phyloP scores from a whole-genome alignment of 2,888 invertebrate species.

The Stramonita haemastoma region DNA sequence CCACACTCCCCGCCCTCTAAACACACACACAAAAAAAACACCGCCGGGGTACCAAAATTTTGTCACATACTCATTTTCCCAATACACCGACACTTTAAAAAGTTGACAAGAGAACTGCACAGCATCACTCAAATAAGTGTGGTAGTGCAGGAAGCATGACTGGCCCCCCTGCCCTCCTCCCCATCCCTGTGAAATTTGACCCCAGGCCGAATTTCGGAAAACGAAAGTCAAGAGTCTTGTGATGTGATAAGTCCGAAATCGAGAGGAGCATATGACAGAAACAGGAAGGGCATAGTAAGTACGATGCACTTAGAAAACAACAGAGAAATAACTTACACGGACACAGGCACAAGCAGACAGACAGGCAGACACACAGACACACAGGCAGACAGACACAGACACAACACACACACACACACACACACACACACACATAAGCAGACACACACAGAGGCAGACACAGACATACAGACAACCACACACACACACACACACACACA shows the following conservation, averaged over 20 bases:
- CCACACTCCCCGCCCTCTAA: not conserved
- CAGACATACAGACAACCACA: not conserved
- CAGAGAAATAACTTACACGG: too few relatives aligned
- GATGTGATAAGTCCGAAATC: not conserved
- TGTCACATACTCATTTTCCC: too few relatives aligned
- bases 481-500: not conserved
- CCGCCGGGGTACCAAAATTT: too few relatives aligned
- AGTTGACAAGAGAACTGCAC: too few relatives aligned
- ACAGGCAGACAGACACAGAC: not conserved
- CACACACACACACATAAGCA: not conserved
- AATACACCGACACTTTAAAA: too few relatives aligned
- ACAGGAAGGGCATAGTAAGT: not conserved
- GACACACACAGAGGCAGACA: not conserved
- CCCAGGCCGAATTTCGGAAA: not conserved
- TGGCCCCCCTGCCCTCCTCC: not conserved
- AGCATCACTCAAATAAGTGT: too few relatives aligned
- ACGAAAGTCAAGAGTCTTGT: not conserved
- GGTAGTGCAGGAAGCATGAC: too few relatives aligned
- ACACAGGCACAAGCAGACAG: not conserved
- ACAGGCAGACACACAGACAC: not conserved
- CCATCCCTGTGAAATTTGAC: not conserved
- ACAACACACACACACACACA: not conserved
- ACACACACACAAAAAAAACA: too few relatives aligned
- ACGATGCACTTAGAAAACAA: too few relatives aligned
- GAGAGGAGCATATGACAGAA: not conserved